Percentiles rank a stretch among this genome's conserved stretches.
These are phyloP conservation scores for Pollenia griseotomentosa DNA, from an alignment of 2,888 invertebrate species.

Conservation along the genomic window DNA sequence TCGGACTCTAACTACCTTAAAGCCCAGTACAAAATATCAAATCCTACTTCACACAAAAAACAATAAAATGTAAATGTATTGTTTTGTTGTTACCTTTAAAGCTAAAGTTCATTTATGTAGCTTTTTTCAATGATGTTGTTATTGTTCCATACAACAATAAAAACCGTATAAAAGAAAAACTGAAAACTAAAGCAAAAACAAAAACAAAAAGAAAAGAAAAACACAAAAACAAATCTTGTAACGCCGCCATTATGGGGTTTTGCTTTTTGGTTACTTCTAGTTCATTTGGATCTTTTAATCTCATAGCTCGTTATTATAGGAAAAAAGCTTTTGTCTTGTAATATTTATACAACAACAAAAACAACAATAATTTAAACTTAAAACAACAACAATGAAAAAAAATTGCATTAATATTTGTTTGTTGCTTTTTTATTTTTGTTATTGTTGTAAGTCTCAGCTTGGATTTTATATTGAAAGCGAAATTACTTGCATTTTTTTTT, in stretches of 20 bases:
- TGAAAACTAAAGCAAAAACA: constrained; percentile 20
- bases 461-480: constrained; percentile 79
- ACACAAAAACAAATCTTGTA: constrained; percentile 49
- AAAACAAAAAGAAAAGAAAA: constrained; percentile 9
- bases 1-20: constrained; percentile 54
- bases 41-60: neutral
- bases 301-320: constrained; percentile 34
- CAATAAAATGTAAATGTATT: neutral
- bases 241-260: constrained; percentile 65
- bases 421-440: constrained; percentile 37
- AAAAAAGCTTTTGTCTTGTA: constrained; percentile 58
- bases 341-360: constrained; percentile 16
- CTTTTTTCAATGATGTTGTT: constrained; percentile 51
- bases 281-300: constrained; percentile 45
- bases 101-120: constrained; percentile 72
- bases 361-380: neutral
- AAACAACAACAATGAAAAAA: constrained; percentile 24
- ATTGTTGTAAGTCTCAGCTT: constrained; percentile 44
- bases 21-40: constrained; percentile 47
- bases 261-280: constrained; percentile 54
- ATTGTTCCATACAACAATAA: constrained; percentile 33
- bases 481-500: constrained; percentile 76
- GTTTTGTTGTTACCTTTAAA: constrained; percentile 62
- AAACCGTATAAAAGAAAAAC: constrained; percentile 47
- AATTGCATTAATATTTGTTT: constrained; percentile 53